A percentile compares a stretch with the other conserved stretches of the same genome.
phyloP scores from a whole-genome alignment of 2,113 vertebrate species.

The Jacana jacana region DNA sequence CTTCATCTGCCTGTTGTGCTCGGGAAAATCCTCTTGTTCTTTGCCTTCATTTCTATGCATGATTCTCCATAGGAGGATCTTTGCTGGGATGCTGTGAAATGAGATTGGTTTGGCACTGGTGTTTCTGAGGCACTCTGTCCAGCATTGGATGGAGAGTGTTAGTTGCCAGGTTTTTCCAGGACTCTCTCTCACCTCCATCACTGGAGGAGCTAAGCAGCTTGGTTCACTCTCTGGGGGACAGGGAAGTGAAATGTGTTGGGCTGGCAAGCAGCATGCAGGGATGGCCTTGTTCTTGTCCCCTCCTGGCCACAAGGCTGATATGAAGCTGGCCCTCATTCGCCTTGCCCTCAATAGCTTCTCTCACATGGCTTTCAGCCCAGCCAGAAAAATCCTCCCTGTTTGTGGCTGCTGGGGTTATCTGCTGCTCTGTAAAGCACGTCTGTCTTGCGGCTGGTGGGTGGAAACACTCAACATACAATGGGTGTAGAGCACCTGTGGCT shows the following conservation, averaged over 20 bases:
- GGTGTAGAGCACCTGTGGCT: background rate
- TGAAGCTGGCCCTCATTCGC: background rate
- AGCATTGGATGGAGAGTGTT: background rate
- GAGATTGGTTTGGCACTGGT: background rate
- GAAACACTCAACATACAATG: background rate
- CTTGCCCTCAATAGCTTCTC: background rate
- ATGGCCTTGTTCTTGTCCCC: background rate
- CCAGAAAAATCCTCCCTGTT: background rate
- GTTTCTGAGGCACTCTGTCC: background rate
- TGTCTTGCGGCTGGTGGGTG: background rate
- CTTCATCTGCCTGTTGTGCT: background rate
- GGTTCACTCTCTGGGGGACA: background rate
- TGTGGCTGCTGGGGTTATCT: background rate
- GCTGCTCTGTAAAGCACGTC: background rate
- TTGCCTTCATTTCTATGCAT: background rate
- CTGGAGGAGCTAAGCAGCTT: background rate
- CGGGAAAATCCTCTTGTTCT: background rate
- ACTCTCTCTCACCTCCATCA: background rate
- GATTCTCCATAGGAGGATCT: background rate
- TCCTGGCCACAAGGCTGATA: background rate
- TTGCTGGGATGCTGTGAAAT: background rate
- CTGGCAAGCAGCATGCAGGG: background rate
- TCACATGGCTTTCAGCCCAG: background rate
- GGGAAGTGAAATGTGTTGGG: background rate
- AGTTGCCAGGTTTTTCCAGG: background rate